These are phyloP conservation scores for Tinamus major DNA, from an alignment of 2,797 vertebrate species.

Conservation along the genomic window DNA sequence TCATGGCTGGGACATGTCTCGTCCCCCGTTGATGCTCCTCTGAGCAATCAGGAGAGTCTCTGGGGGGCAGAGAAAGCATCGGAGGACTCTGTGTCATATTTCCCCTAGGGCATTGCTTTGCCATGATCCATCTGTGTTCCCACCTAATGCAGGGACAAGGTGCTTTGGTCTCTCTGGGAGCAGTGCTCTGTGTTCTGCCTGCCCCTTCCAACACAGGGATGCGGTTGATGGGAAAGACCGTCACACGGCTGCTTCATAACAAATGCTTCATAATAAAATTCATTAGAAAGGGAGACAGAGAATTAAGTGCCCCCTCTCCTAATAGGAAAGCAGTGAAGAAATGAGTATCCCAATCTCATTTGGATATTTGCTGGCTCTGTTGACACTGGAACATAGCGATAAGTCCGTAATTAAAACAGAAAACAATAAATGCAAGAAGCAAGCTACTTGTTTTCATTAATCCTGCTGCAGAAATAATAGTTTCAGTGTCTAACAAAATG, in stretches of 20 bases:
- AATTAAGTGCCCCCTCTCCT: background rate
- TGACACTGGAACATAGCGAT: background rate
- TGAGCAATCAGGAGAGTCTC: background rate
- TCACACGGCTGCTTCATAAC: background rate
- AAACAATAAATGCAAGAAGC: constrained; percentile 43
- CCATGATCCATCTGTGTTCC: background rate
- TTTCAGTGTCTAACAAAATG: constrained; percentile 32
- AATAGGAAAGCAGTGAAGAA: background rate
- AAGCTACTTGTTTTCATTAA: constrained; percentile 35
- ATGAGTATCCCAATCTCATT: constrained; percentile 6
- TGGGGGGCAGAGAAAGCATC: background rate
- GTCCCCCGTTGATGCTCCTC: background rate
- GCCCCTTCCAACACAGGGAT: background rate
- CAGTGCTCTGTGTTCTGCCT: background rate
- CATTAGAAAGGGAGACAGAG: background rate
- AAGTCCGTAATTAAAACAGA: constrained; percentile 42
- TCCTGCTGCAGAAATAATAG: background rate
- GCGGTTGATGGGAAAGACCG: background rate
- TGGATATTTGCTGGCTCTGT: constrained; percentile 27
- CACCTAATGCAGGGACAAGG: background rate
- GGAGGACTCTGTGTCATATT: background rate
- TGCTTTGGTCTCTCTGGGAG: background rate
- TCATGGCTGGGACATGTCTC: background rate
- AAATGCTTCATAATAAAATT: background rate
- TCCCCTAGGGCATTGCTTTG: constrained; percentile 11